Evolutionary conservation across 1,140 invertebrate genomes (phyloP).

Genomic region (Drosophila yakuba): DNA sequence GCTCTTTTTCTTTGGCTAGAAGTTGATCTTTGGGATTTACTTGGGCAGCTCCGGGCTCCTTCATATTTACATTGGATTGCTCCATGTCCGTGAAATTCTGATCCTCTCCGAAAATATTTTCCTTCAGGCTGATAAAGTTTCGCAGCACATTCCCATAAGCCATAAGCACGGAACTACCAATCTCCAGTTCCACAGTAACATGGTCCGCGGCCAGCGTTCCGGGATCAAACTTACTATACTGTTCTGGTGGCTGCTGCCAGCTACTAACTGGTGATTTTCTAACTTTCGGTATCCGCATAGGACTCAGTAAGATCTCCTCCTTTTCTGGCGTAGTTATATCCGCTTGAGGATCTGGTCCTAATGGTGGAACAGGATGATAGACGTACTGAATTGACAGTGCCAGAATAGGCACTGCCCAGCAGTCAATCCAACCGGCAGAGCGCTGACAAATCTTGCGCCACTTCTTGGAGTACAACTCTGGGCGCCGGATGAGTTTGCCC

Average conservation of each 20-base stretch:
- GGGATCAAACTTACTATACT: conserved; percentile 93
- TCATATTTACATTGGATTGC: conserved; percentile 85
- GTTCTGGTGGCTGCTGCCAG: conserved; percentile 87
- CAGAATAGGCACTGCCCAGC: conserved; percentile 97
- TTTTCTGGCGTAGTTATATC: conserved; percentile 97
- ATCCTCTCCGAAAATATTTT: conserved; percentile 98
- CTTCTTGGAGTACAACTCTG: conserved; percentile 88
- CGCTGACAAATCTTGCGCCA: conserved; percentile 95
- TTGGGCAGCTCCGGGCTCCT: conserved; percentile 41
- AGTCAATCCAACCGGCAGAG: conserved; percentile 94
- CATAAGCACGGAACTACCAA: conserved; percentile 95
- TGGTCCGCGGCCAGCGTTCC: conserved; percentile 92
- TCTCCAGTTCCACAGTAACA: conserved; percentile 95
- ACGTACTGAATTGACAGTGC: conserved; percentile 95
- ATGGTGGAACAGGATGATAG: conserved; percentile 95
- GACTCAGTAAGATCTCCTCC: conserved; percentile 95
- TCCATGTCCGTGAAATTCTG: conserved; percentile 97
- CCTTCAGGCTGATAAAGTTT: conserved; percentile 95
- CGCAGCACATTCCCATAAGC: conserved; percentile 95
- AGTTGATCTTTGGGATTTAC: conserved; percentile 79
- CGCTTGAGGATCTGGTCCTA: conserved; percentile 94
- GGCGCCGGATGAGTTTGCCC: conserved; percentile 87
- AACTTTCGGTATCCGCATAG: conserved; percentile 93
- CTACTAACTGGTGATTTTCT: conserved; percentile 89
- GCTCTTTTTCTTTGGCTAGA: conserved; percentile 76